Evolutionary conservation across 2,888 invertebrate species (phyloP).

Genomic region (Drosophila picticornis): DNA sequence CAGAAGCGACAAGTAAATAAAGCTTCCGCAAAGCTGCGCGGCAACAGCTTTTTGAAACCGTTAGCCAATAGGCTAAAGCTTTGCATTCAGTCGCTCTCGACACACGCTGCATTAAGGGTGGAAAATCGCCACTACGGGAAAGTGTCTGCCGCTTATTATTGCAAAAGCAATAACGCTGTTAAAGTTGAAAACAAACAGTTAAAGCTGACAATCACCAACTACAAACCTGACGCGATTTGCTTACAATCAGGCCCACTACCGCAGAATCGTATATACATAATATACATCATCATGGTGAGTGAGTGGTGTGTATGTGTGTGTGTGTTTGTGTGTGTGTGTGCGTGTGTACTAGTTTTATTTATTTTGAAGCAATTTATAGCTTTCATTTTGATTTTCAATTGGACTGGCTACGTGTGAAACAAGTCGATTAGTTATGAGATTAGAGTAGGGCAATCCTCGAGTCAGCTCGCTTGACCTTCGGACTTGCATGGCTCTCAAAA

Average conservation of each 20-base stretch:
- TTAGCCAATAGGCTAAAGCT: slow-evolving; percentile 57
- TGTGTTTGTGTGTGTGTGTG: slow-evolving; percentile 9
- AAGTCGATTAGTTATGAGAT: slow-evolving; percentile 22
- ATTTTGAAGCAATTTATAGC: slow-evolving; percentile 51
- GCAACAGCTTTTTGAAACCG: slow-evolving; percentile 68
- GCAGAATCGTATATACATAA: slow-evolving; percentile 51
- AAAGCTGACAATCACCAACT: slow-evolving; percentile 29
- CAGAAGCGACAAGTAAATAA: slow-evolving; percentile 25
- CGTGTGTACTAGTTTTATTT: slow-evolving; percentile 43
- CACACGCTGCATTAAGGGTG: slow-evolving; percentile 68
- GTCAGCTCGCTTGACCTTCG: slow-evolving; percentile 36
- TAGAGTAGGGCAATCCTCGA: slow-evolving; percentile 27
- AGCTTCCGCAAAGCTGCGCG: slow-evolving; percentile 61
- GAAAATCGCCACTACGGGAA: slow-evolving; percentile 49
- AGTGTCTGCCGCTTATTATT: slow-evolving; percentile 12
- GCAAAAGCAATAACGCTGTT: slow-evolving; percentile 18
- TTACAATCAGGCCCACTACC: slow-evolving; percentile 52
- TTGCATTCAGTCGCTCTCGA: slow-evolving; percentile 64
- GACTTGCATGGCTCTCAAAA: slow-evolving; percentile 5
- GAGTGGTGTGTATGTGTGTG: slow-evolving; percentile 29
- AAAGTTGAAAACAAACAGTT: slow-evolving; percentile 34
- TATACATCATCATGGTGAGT: slow-evolving; percentile 77
- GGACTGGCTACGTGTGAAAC: slow-evolving; percentile 1
- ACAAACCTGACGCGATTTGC: slow-evolving; percentile 58
- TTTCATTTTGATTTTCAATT: slow-evolving; percentile 47